Evolutionary conservation across 53 echinoderm and acorn worm genomes (phyloP), one percentile per base, ranked within the genome.

Genomic region (Astropecten irregularis): DNA sequence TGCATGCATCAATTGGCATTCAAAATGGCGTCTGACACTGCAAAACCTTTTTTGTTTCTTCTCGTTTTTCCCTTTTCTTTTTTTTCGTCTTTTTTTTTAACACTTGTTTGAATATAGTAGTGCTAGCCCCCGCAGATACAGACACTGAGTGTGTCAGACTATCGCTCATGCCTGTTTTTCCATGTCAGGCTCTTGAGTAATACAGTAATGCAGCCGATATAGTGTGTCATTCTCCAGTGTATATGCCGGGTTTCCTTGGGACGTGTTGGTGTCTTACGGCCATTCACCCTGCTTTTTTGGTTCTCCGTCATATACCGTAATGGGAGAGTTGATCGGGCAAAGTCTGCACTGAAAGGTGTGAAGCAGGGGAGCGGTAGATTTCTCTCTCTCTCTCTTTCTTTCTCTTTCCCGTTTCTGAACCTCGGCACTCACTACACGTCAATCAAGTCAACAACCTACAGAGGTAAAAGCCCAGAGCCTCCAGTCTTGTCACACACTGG

Each of bases 141-240:
- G 36, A 56, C 27, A 21, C 37, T 56, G 74, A 7, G 46, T 42
- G 28, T 30, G 33, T 61, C 77, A 77, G 77, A 30, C 77, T 60
- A 40, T 77, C 60, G 59, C 77, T 61, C 47, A 31, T 29, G 59
- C 61, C 33, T 77, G 34, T 60, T 77, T 77, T 59, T 60, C n/a
- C 60, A 60, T 59, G 20, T 42, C 27, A 15, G 28, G 30, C 77
- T 61, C 77, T 77, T 40, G 77, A 77, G 77, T 77, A 77, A 77
- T 77, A 77, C 77, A 77, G 77, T 77, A 77, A 60, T 44, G 44
- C 77, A 61, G 58, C 44, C 46, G 47, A 77, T 40, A 77, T 77
- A 77, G 77, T 77, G 77, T 77, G 77, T 77, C 77, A 18, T 77
- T 61, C 77, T 77, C 77, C 60, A 60, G 77, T 77, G 77, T 77